Percentiles rank a stretch among this genome's conserved stretches.
Evolutionary conservation across 2,797 vertebrate species (phyloP).

Genomic region (Enteromius afrohamiltoni): DNA sequence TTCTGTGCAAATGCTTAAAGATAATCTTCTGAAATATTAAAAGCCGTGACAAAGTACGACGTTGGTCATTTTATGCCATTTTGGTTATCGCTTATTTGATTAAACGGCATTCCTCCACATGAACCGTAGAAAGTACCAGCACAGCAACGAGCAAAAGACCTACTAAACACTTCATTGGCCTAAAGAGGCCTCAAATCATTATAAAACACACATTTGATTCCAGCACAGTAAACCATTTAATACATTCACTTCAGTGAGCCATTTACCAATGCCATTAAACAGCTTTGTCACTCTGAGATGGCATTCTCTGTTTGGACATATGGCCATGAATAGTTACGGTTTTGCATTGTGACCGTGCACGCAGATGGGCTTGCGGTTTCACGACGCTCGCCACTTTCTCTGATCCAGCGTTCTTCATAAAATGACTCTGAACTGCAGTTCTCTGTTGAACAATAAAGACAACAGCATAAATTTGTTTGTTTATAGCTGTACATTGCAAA

Average conservation of each 20-base stretch:
- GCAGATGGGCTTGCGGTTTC: constrained; percentile 72
- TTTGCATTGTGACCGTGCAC: constrained; percentile 62
- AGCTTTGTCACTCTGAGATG: constrained; percentile 52
- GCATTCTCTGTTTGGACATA: constrained; percentile 67
- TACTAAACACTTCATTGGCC: constrained; percentile 50
- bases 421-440: constrained; percentile 59
- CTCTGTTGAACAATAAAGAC: constrained; percentile 69
- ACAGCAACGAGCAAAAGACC: constrained; percentile 17
- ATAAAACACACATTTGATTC: constrained; percentile 58
- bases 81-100: not conserved
- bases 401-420: constrained; percentile 67
- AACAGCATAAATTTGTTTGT: constrained; percentile 62
- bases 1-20: not conserved
- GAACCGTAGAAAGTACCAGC: not conserved
- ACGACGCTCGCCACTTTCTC: constrained; percentile 65
- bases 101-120: not conserved
- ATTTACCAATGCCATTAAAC: constrained; percentile 55
- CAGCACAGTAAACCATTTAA: constrained; percentile 59
- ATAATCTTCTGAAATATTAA: not conserved
- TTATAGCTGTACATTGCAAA: constrained; percentile 64
- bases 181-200: constrained; percentile 56
- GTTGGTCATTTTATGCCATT: not conserved
- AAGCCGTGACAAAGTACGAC: not conserved
- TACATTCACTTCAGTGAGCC: constrained; percentile 59
- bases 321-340: constrained; percentile 73